phyloP scores from a whole-genome alignment of 2,888 invertebrate genomes.

The Tipula vernalis region DNA sequence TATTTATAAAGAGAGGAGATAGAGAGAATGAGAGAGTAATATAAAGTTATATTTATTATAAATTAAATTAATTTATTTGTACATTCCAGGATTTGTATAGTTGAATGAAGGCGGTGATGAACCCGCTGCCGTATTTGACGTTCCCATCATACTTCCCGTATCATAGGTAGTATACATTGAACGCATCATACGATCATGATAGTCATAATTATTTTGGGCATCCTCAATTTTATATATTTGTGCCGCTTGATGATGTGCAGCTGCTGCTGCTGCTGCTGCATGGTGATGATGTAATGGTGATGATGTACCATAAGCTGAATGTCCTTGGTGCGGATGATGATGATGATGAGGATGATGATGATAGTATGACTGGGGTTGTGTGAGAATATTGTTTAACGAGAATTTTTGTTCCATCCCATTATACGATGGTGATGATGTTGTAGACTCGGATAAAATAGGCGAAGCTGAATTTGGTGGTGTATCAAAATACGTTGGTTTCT shows the following conservation, averaged over 20 bases:
- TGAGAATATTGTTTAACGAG: background rate
- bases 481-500: slow-evolving; percentile 8
- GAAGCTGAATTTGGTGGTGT: slow-evolving; percentile 7
- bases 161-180: background rate
- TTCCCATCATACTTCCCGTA: background rate
- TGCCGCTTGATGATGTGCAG: background rate
- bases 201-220: background rate
- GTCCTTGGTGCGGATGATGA: background rate
- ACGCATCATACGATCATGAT: background rate
- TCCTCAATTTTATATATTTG: background rate
- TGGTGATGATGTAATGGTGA: background rate
- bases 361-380: background rate
- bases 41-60: no score
- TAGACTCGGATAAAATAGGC: background rate
- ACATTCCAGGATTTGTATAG: background rate
- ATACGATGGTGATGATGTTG: background rate
- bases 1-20: background rate
- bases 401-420: background rate
- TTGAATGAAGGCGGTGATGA: background rate
- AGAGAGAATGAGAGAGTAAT: background rate
- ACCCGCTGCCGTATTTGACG: background rate
- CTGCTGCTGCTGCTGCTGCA: no score
- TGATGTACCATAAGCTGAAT: background rate
- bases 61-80: background rate
- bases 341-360: background rate